Evolutionary conservation across 1,140 invertebrate genomes (phyloP).

Genomic region (Aricia agestis): DNA sequence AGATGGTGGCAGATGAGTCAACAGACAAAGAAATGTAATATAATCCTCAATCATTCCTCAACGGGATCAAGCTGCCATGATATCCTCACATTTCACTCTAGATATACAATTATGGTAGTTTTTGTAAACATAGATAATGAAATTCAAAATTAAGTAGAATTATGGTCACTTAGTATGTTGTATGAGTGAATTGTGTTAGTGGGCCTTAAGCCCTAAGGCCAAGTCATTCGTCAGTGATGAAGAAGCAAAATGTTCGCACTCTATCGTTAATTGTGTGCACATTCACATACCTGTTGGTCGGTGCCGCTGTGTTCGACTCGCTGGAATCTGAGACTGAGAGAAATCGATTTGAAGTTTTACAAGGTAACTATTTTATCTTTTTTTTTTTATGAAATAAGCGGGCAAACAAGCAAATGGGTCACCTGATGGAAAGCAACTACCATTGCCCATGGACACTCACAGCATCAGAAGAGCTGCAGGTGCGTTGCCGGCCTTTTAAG

Average conservation of each 20-base stretch:
- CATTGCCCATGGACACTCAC: too few species aligned
- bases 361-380: slow-evolving; percentile 77
- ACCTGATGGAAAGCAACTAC: too few species aligned
- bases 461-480: too few species aligned
- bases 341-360: slow-evolving; percentile 88
- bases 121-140: slow-evolving; percentile 13
- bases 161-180: slow-evolving; percentile 40
- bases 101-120: slow-evolving; percentile 17
- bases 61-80: slow-evolving; percentile 60
- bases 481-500: too few species aligned
- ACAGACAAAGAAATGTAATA: slow-evolving; percentile 23
- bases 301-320: slow-evolving; percentile 99
- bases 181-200: slow-evolving; percentile 39
- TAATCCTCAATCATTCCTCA: slow-evolving; percentile 45
- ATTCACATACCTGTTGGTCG: slow-evolving; percentile 98
- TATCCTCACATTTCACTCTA: slow-evolving; percentile 31
- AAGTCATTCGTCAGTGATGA: slow-evolving; percentile 80
- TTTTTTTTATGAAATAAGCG: too few species aligned
- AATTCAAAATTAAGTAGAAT: slow-evolving; percentile 18
- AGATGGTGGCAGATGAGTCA: slow-evolving; percentile 11
- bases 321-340: slow-evolving; percentile 96
- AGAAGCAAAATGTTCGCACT: slow-evolving; percentile 99
- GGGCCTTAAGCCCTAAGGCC: slow-evolving; percentile 62
- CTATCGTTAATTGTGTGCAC: slow-evolving; percentile 99
- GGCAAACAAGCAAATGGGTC: too few species aligned